Evolutionary conservation across 2,797 vertebrate species (phyloP).

Genomic region (Miichthys miiuy): DNA sequence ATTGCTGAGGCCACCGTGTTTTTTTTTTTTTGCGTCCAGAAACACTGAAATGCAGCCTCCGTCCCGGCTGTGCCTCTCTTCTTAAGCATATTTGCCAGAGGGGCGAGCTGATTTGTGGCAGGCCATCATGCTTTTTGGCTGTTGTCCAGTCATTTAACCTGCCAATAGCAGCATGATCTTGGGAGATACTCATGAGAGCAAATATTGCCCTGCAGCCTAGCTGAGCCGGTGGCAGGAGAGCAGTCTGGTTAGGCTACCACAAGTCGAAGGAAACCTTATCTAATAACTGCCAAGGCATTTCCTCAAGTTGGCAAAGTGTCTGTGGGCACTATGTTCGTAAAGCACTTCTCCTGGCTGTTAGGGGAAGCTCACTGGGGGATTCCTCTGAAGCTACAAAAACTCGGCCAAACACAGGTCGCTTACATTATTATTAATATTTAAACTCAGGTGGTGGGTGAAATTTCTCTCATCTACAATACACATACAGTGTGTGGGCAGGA

Average conservation of each 20-base stretch:
- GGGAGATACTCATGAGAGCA: conserved; percentile 59
- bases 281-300: conserved; percentile 56
- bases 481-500: conserved; percentile 49
- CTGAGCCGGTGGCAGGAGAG: conserved; percentile 44
- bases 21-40: conserved; percentile 21
- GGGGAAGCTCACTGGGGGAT: conserved; percentile 49
- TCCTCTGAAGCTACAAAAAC: conserved; percentile 44
- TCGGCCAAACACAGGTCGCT: conserved; percentile 45
- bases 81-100: conserved; percentile 44
- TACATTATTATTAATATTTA: conserved; percentile 49
- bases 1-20: conserved; percentile 44
- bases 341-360: conserved; percentile 53
- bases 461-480: conserved; percentile 31
- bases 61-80: conserved; percentile 6
- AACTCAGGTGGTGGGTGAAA: conserved; percentile 45
- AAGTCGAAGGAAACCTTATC: conserved; percentile 47
- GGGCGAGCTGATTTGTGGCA: conserved; percentile 45
- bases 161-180: conserved; percentile 54
- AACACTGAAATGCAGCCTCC: conserved; percentile 40
- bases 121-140: conserved; percentile 50
- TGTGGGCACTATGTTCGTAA: conserved; percentile 35
- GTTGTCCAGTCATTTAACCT: conserved; percentile 67
- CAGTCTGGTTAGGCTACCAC: conserved; percentile 42
- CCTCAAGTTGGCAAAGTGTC: conserved; percentile 63
- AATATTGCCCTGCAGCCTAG: conserved; percentile 48